These are phyloP conservation scores for Drosophila mauritiana DNA, from an alignment of 1,140 invertebrate genomes.

Conservation along the genomic window DNA sequence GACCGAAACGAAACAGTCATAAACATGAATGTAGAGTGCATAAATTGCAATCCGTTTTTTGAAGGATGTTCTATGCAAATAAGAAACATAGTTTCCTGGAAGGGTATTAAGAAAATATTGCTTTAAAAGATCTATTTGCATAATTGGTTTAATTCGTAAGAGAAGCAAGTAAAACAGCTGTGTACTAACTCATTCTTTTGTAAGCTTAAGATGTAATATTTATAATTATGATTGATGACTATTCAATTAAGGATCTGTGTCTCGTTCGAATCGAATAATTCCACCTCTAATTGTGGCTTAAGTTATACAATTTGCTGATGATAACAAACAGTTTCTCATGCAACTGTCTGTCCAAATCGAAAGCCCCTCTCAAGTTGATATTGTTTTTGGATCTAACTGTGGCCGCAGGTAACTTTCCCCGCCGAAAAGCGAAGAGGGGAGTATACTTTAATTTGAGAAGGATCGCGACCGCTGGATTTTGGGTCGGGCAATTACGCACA, in stretches of 20 bases:
- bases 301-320: conserved; percentile 16
- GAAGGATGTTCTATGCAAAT: conserved; percentile 19
- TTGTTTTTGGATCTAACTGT: conserved; percentile 43
- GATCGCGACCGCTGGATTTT: conserved; percentile 31
- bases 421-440: conserved; percentile 9
- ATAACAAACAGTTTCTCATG: conserved; percentile 6
- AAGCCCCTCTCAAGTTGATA: conserved; percentile 9
- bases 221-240: not conserved
- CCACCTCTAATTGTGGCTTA: not conserved
- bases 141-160: not conserved
- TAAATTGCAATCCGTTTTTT: conserved; percentile 23
- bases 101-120: not conserved
- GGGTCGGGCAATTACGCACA: conserved; percentile 65
- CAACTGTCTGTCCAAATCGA: not conserved
- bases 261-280: not conserved
- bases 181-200: too few species aligned
- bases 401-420: conserved; percentile 28
- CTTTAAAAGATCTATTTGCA: too few species aligned
- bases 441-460: conserved; percentile 61
- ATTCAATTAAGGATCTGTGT: not conserved
- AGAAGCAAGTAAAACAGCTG: not conserved
- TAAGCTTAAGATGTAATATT: not conserved
- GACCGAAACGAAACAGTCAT: conserved; percentile 32
- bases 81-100: conserved; percentile 7
- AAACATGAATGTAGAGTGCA: conserved; percentile 44